phyloP scores from a whole-genome alignment of 2,797 vertebrate genomes.

The Paratrypauchen microcephalus region DNA sequence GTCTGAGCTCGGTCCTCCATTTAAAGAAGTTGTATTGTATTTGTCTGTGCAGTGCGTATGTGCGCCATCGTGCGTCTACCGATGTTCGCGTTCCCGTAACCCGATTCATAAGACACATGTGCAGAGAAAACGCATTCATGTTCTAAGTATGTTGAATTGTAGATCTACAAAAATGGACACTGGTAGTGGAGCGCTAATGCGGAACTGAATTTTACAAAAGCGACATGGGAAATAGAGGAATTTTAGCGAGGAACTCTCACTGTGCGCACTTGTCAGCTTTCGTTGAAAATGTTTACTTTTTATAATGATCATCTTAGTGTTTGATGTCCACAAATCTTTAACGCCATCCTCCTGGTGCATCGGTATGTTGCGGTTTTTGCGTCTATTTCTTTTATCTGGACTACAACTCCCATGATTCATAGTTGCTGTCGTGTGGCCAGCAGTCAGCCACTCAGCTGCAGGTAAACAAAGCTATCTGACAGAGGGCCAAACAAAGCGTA shows the following conservation, averaged over 20 bases:
- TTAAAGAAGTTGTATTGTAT: conserved; percentile 11
- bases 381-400: background rate
- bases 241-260: accelerated
- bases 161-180: conserved; percentile 41
- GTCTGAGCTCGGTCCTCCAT: conserved; percentile 41
- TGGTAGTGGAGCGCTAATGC: conserved; percentile 38
- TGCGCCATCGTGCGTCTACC: conserved; percentile 14
- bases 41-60: conserved; percentile 24
- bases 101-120: conserved; percentile 26
- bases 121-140: background rate
- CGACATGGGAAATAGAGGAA: conserved; percentile 57
- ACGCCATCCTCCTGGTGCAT: background rate
- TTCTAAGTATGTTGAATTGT: background rate
- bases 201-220: background rate
- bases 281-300: background rate
- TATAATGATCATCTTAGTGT: no score
- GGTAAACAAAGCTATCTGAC: conserved; percentile 79
- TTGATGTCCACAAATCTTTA: background rate
- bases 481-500: conserved; percentile 61
- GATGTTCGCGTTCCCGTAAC: background rate
- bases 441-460: conserved; percentile 63
- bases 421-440: conserved; percentile 9
- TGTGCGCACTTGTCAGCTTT: accelerated
- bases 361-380: background rate
- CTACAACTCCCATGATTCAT: conserved; percentile 76